Evolutionary conservation across 2,113 vertebrate species (phyloP).

Genomic region (Ptychochromis oligacanthus): DNA sequence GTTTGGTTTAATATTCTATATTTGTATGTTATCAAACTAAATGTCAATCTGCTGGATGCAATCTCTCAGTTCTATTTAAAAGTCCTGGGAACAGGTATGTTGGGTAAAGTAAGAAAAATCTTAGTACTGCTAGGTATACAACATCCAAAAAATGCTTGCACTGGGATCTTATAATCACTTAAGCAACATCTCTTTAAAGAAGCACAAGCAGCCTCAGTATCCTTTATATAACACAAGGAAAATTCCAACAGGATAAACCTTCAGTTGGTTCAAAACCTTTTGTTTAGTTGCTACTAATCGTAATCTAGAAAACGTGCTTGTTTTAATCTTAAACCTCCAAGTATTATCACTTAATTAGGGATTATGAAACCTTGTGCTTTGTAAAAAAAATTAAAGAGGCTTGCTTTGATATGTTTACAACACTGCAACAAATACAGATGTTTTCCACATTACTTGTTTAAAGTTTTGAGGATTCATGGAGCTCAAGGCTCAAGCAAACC

Average conservation of each 20-base stretch:
- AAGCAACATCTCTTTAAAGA: conserved; percentile 14
- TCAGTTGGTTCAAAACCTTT: conserved; percentile 39
- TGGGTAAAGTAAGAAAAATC: not conserved
- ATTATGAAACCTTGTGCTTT: conserved; percentile 13
- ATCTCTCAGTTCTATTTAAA: no score
- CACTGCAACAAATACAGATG: not conserved
- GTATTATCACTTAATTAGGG: not conserved
- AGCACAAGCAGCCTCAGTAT: conserved; percentile 4
- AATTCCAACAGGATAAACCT: conserved; percentile 65
- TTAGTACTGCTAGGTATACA: not conserved
- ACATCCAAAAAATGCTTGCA: not conserved
- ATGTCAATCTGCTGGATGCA: not conserved
- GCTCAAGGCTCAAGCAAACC: not conserved
- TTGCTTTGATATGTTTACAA: not conserved
- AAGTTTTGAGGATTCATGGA: not conserved
- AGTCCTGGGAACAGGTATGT: not conserved
- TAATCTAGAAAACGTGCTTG: conserved; percentile 49
- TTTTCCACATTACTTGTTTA: not conserved
- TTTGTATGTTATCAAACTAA: not conserved
- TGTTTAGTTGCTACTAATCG: conserved; percentile 47
- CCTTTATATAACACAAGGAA: conserved; percentile 33
- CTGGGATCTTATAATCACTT: not conserved
- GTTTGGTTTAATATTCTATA: not conserved
- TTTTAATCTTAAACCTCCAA: conserved; percentile 30
- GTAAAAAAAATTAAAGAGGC: not conserved